These are phyloP conservation scores for Brachyhypopomus gauderio DNA, from an alignment of 2,113 vertebrate species.

Conservation along the genomic window DNA sequence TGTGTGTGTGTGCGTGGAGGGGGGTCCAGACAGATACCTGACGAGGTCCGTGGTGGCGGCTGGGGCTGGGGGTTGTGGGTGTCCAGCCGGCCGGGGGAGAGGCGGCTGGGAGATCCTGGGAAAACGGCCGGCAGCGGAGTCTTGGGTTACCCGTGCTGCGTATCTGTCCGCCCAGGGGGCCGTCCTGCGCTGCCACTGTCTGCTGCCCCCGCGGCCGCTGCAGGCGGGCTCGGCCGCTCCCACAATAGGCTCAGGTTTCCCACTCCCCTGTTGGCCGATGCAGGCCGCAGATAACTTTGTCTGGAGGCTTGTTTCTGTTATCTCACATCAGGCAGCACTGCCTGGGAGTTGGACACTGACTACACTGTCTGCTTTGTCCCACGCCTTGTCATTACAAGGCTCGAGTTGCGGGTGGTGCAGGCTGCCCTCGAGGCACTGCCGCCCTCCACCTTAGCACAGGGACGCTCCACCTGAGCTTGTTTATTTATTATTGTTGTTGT, in stretches of 20 bases:
- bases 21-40: slow-evolving; percentile 47
- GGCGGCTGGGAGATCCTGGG: slow-evolving; percentile 56
- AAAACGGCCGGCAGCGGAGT: slow-evolving; percentile 47
- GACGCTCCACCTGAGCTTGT: too few relatives aligned
- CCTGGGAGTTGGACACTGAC: slow-evolving; percentile 61
- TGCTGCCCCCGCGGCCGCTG: slow-evolving; percentile 56
- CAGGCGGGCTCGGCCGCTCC: slow-evolving; percentile 49
- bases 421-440: not conserved
- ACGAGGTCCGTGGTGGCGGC: not conserved
- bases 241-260: slow-evolving; percentile 65
- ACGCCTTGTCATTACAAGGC: slow-evolving; percentile 61
- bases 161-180: slow-evolving; percentile 55
- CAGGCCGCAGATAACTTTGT: slow-evolving; percentile 71
- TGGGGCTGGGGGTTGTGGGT: slow-evolving; percentile 1
- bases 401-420: slow-evolving; percentile 58
- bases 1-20: slow-evolving; percentile 11
- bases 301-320: slow-evolving; percentile 68
- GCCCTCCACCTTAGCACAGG: not conserved
- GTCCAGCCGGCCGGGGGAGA: not conserved
- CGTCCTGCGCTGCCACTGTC: slow-evolving; percentile 50
- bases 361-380: slow-evolving; percentile 62
- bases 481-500: too few relatives aligned
- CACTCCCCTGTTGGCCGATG: slow-evolving; percentile 57
- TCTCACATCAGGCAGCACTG: slow-evolving; percentile 63
- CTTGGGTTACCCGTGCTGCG: slow-evolving; percentile 58